These are phyloP conservation scores for Pterocles gutturalis DNA, from an alignment of 2,113 vertebrate genomes.

Conservation along the genomic window DNA sequence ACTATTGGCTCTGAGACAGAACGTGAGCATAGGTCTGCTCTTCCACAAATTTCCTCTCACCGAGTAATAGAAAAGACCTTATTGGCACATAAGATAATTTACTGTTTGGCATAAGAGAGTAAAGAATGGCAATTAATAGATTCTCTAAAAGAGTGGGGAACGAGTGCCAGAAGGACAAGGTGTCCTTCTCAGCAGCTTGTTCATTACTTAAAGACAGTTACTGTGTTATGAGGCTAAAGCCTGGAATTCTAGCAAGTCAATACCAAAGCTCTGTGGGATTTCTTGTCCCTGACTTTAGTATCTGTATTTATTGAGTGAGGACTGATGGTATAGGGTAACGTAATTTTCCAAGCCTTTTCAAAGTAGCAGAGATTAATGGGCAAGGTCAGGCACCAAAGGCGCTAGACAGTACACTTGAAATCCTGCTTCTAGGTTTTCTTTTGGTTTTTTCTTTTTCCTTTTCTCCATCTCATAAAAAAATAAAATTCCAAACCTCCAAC, in stretches of 20 bases:
- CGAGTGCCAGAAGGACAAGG: background rate
- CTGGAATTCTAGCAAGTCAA: slow-evolving; percentile 34
- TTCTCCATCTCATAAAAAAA: background rate
- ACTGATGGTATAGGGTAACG: slow-evolving; percentile 67
- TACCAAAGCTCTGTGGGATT: slow-evolving; percentile 1
- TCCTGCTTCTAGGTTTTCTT: background rate
- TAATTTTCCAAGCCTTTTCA: slow-evolving; percentile 73
- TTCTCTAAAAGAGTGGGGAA: background rate
- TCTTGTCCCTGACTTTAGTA: slow-evolving; percentile 12
- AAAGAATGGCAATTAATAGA: background rate
- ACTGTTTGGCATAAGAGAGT: background rate
- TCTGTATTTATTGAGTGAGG: slow-evolving; percentile 57
- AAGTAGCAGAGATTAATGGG: slow-evolving; percentile 78
- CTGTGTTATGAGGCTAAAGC: slow-evolving; percentile 36
- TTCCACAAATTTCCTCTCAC: background rate
- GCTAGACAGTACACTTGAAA: background rate
- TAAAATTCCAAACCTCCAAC: background rate
- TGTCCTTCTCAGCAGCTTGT: background rate
- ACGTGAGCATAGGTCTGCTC: background rate
- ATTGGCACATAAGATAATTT: background rate
- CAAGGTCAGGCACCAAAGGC: slow-evolving; percentile 73
- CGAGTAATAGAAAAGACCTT: background rate
- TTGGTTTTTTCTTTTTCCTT: background rate
- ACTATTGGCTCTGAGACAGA: background rate
- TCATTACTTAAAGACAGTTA: slow-evolving; percentile 53